Percentiles rank a stretch among this genome's conserved stretches.
These are phyloP conservation scores for Ceratina japonica DNA, from an alignment of 1,140 invertebrate genomes.

Conservation along the genomic window DNA sequence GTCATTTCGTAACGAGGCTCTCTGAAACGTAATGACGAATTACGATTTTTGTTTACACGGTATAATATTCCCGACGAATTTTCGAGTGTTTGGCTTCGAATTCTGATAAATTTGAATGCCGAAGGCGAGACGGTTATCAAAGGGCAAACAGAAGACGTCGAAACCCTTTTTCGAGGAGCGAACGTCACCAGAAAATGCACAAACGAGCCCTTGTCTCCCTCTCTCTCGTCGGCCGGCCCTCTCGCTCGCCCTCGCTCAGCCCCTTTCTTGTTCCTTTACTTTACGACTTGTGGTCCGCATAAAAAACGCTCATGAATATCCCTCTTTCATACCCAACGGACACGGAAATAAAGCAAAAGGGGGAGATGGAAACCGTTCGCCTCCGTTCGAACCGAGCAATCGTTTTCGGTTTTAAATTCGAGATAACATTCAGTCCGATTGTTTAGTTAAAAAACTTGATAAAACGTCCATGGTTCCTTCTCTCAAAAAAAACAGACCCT, in stretches of 20 bases:
- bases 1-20: too few species aligned
- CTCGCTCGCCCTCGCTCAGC: slow-evolving; percentile 50
- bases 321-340: slow-evolving; percentile 60
- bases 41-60: too few species aligned
- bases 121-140: slow-evolving; percentile 14
- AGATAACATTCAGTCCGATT: too few species aligned
- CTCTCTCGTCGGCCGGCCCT: slow-evolving; percentile 43
- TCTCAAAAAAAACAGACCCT: too few species aligned
- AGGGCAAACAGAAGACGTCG: slow-evolving; percentile 47
- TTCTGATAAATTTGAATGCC: too few species aligned
- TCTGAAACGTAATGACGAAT: too few species aligned
- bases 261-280: neutral
- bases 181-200: slow-evolving; percentile 52
- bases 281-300: slow-evolving; percentile 22
- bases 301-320: slow-evolving; percentile 63
- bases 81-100: too few species aligned
- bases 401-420: too few species aligned
- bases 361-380: slow-evolving; percentile 1
- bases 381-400: slow-evolving; percentile 16
- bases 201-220: slow-evolving; percentile 61
- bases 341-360: slow-evolving; percentile 59
- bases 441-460: too few species aligned
- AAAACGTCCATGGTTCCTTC: too few species aligned
- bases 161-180: slow-evolving; percentile 40
- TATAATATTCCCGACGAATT: too few species aligned